Evolutionary conservation across 2,888 invertebrate genomes (phyloP), one percentile per base, ranked within the genome.

Genomic region (Ditula angustiorana): DNA sequence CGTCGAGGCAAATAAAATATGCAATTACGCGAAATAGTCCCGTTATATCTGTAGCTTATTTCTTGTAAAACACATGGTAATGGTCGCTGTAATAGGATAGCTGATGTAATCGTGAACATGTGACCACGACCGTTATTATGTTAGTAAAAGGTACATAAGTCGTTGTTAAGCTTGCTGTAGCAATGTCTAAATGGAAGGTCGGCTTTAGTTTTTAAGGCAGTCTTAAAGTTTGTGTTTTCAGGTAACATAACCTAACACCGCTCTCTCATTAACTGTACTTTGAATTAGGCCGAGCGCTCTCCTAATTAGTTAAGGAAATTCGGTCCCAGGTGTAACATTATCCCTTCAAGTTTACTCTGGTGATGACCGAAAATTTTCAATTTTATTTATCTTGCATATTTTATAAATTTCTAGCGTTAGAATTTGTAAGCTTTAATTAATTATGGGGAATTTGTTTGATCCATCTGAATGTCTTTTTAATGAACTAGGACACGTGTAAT

Each of bases 291-390:
- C 56, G 56, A 50, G 47, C 55, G 21, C 41, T 30, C 60, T 19
- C 24, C 56, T 62, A 62, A 62, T 62, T 62, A 62, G 62, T 62
- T 62, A 28, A 19, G 56, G 28, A 62, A 62, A 62, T 62, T 62
- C 56, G 16, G 62, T 41, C 62, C 62, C 62, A 62, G 62, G 62
- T 62, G 62, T 41, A 49, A 57, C 56, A 57, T 62, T 62, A 62
- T 62, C 62, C 56, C 55, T 57, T 41, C 35, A 61, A 56, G 55
- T 57, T 50, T 41, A 62, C 59, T 56, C 56, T 57, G 41, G 41
- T 50, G 41, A 50, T 62, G 41, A 10, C 56, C 53, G 53, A 26
- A 35, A 30, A 61, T 44, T 61, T 61, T 53, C 53, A 61, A 61
- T 61, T 60, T 61, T 46, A 61, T 61, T 61, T 61, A 55, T 46